phyloP scores from a whole-genome alignment of 37 sponge, comb jelly and placozoan genomes.

The Amphimedon queenslandica region DNA sequence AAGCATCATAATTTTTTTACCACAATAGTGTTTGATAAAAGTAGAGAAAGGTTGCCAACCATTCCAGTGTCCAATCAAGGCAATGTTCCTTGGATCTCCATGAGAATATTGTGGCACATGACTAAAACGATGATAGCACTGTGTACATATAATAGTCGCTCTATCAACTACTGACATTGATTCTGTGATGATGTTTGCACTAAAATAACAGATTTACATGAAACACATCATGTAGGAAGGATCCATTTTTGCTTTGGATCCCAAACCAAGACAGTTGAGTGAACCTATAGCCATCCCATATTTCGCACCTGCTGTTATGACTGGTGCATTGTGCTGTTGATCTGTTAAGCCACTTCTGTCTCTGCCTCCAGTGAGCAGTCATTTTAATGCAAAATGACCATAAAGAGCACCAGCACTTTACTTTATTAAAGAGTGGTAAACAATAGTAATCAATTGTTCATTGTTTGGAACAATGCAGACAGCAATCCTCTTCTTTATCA shows the following conservation, averaged over 20 bases:
- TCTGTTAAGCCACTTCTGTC: conserved; percentile 10
- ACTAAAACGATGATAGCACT: conserved; percentile 1
- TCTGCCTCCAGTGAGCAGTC: conserved; percentile 30
- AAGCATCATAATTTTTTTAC: background rate
- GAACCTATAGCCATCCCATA: conserved; percentile 20
- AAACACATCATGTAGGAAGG: background rate
- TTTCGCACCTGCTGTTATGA: too few relatives aligned
- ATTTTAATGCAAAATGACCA: conserved; percentile 3
- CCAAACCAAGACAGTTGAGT: conserved; percentile 12
- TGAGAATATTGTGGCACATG: conserved; percentile 9
- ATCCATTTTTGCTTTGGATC: conserved; percentile 5
- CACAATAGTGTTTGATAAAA: conserved; percentile 27
- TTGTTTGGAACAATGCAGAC: background rate
- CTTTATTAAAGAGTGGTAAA: background rate
- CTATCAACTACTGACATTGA: background rate
- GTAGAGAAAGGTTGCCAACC: too few relatives aligned
- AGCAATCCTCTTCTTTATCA: background rate
- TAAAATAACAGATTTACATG: background rate
- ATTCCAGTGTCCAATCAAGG: conserved; percentile 41
- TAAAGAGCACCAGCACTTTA: conserved; percentile 1
- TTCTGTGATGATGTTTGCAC: background rate
- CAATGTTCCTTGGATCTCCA: conserved; percentile 35
- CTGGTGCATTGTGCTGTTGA: background rate
- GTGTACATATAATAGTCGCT: conserved; percentile 3
- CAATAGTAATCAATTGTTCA: background rate